Conservation (phyloP, 2,797 vertebrate genomes). For the Calcarius lapponicus region DNA sequence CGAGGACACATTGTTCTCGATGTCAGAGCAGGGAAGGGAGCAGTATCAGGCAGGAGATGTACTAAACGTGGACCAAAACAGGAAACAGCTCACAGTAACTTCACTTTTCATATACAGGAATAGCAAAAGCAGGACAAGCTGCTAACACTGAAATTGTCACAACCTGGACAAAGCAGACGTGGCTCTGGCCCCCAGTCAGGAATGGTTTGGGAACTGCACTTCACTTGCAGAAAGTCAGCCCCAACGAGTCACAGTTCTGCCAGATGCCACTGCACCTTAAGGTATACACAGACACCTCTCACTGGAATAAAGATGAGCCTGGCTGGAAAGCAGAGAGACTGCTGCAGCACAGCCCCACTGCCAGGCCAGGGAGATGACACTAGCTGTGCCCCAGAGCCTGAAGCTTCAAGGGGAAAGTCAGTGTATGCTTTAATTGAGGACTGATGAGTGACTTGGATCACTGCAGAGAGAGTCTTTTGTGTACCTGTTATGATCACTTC, state of each 20-base stretch:
- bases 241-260: conserved; percentile 14
- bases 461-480: background rate
- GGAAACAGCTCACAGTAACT: background rate
- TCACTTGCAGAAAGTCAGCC: conserved; percentile 26
- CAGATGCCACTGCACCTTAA: conserved; percentile 47
- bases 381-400: background rate
- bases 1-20: background rate
- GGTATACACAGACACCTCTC: background rate
- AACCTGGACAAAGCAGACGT: background rate
- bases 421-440: background rate
- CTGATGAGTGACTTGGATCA: background rate
- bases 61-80: background rate
- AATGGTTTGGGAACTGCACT: background rate
- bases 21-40: background rate
- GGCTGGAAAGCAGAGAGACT: background rate
- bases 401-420: background rate
- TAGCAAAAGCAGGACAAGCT: background rate
- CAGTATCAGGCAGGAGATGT: background rate
- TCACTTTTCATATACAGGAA: background rate
- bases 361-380: background rate
- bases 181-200: background rate
- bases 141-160: background rate
- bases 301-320: background rate
- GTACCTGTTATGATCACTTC: background rate
- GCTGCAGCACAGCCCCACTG: background rate